Base-by-base conservation (phyloP, 2,113 vertebrate genomes). In the Lipophrys pholis region DNA sequence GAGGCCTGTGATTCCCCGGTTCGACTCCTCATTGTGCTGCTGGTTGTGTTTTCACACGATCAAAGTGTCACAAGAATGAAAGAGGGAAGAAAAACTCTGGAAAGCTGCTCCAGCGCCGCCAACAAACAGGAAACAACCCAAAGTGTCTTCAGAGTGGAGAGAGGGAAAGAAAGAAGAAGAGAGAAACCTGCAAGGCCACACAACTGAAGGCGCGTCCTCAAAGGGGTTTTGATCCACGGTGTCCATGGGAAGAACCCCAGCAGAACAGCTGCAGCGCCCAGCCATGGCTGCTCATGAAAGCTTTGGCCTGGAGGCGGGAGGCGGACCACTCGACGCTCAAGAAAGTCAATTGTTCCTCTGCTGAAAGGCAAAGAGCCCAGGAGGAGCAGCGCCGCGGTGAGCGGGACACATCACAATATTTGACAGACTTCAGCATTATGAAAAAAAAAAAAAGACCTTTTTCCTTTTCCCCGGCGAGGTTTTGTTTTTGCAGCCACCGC, bases 341-440 rank as follows among this genome's bases (percentile, higher is more conserved):
- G 95, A 96, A 97, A 96, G 95, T 95, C 96, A 94, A 97, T 97
- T 97, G 97, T 97, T 87, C 80, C 74, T 70, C 53, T 4, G 53
- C 95, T 97, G 96, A 96, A 96, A 96, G 82, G 84, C 83, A 83
- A 59, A 94, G 73, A 39, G 84, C 95, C 92, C 95, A 95, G 96
- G 96, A 96, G 96, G 96, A 96, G 96, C 95, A 93, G 95, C 95
- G 91, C 94, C 96, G 95, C 96, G 95, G 95, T 95, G 97, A 95
- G 96, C 95, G 95, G 95, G 96, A 97, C 96, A 95, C 95, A 96
- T 99, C 96, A 97, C 96, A 97, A 97, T 97, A 97, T 97, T 95
- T 98, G 97, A 99, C 97, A 98, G 96, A 96, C 96, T 96, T 97
- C 95, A 97, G 95, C 95, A 95, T 96, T 95, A 95, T 95, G 95